phyloP scores from a whole-genome alignment of 2,113 vertebrate species.

The Mirounga angustirostris region DNA sequence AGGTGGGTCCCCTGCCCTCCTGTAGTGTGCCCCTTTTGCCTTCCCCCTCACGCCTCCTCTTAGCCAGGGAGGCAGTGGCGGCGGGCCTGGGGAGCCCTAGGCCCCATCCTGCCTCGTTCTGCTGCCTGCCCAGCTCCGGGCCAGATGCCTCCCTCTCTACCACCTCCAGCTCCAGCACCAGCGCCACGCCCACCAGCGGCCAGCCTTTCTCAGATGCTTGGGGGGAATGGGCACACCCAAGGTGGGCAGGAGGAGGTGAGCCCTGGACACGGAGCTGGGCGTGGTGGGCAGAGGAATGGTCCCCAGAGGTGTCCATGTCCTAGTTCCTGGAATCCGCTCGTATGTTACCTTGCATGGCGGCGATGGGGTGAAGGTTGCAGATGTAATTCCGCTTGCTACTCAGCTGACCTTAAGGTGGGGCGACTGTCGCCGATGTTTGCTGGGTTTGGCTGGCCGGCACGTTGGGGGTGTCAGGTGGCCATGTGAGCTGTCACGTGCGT shows the following conservation, averaged over 20 bases:
- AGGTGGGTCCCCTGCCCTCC: accelerated
- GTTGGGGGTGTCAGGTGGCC: too few species aligned
- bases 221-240: neutral
- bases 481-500: too few species aligned
- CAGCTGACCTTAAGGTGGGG: too few species aligned
- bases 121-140: neutral
- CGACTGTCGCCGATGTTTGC: too few species aligned
- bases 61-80: too few species aligned
- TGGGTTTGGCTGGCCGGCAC: too few species aligned
- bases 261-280: too few species aligned
- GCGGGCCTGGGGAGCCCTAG: neutral
- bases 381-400: too few species aligned
- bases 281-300: neutral
- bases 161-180: too few species aligned
- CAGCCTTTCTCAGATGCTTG: neutral
- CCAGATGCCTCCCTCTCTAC: too few species aligned
- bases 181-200: too few species aligned
- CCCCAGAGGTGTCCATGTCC: neutral
- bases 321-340: neutral
- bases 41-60: neutral
- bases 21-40: neutral
- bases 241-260: too few species aligned
- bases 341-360: neutral
- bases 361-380: neutral
- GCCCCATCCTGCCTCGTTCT: neutral